These are phyloP conservation scores for Bolinopsis microptera DNA, from an alignment of 37 sponge, comb jelly and placozoan genomes.

Conservation along the genomic window DNA sequence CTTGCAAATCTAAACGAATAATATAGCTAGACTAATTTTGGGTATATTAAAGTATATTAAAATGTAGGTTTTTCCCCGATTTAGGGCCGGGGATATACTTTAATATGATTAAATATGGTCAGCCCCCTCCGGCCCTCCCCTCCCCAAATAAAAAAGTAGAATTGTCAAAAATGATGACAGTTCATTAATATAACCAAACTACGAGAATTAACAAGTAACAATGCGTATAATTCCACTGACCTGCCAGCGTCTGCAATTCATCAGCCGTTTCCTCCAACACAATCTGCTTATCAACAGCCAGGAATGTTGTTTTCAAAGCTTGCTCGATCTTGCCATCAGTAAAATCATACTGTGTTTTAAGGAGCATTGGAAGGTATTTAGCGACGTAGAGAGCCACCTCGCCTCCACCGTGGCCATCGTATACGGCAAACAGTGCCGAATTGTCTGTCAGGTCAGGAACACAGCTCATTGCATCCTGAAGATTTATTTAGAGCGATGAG, in stretches of 20 bases:
- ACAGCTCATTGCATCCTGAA: conserved; percentile 77
- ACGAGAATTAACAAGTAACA: too few species aligned
- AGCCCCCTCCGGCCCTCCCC: too few species aligned
- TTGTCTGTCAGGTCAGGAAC: conserved; percentile 73
- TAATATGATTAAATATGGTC: too few species aligned
- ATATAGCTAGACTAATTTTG: too few species aligned
- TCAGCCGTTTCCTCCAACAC: conserved; percentile 8
- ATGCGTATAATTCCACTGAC: too few species aligned
- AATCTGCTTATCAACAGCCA: conserved; percentile 72
- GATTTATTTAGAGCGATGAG: not conserved
- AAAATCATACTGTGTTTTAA: conserved; percentile 68
- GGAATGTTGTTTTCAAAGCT: conserved; percentile 78
- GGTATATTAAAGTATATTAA: too few species aligned
- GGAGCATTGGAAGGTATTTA: conserved; percentile 69
- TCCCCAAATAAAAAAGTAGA: too few species aligned
- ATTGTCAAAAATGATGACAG: too few species aligned
- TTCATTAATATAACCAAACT: too few species aligned
- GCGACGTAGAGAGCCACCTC: conserved; percentile 88
- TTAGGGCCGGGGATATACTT: too few species aligned
- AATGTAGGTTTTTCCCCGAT: too few species aligned
- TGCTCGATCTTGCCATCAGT: conserved; percentile 50
- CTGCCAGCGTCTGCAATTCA: conserved; percentile 43
- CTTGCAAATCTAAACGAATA: too few species aligned
- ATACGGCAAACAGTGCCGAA: conserved; percentile 81
- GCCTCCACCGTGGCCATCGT: conserved; percentile 89